A percentile compares a stretch with the other conserved stretches of the same genome.
phyloP scores from a whole-genome alignment of 1,140 invertebrate species.

The Eriosoma lanigerum region DNA sequence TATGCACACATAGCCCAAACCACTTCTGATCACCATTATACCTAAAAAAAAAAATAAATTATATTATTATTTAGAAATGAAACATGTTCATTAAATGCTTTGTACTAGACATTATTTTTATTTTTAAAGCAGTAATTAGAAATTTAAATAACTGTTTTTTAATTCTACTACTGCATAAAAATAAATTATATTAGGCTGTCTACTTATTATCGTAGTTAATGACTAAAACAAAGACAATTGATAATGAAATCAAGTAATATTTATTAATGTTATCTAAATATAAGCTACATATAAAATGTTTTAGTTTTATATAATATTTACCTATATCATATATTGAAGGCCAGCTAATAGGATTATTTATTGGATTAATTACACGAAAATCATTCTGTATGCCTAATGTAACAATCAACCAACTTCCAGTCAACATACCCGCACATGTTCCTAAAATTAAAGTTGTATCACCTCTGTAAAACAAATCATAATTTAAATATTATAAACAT shows the following conservation, averaged over 20 bases:
- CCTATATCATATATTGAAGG: slow-evolving; percentile 70
- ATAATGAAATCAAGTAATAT: too few relatives aligned
- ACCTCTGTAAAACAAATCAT: slow-evolving; percentile 65
- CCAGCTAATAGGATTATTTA: slow-evolving; percentile 69
- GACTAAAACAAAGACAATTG: too few relatives aligned
- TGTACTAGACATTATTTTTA: too few relatives aligned
- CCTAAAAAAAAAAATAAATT: slow-evolving; percentile 56
- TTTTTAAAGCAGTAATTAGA: too few relatives aligned
- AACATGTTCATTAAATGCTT: background rate
- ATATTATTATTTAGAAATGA: background rate
- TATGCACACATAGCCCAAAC: slow-evolving; percentile 73
- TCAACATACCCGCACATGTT: slow-evolving; percentile 74
- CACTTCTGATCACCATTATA: slow-evolving; percentile 67
- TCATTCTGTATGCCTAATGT: slow-evolving; percentile 70
- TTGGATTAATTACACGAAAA: slow-evolving; percentile 65
- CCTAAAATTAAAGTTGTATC: slow-evolving; percentile 84
- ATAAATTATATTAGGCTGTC: too few relatives aligned
- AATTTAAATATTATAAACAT: background rate
- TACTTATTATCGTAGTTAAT: too few relatives aligned
- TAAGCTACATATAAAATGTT: too few relatives aligned
- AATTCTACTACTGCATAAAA: too few relatives aligned
- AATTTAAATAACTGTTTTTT: too few relatives aligned
- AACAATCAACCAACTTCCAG: slow-evolving; percentile 83
- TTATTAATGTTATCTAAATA: too few relatives aligned
- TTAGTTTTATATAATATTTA: slow-evolving; percentile 48